Base-by-base conservation (phyloP, 2,113 vertebrate genomes). In the Bubo blakistoni region DNA sequence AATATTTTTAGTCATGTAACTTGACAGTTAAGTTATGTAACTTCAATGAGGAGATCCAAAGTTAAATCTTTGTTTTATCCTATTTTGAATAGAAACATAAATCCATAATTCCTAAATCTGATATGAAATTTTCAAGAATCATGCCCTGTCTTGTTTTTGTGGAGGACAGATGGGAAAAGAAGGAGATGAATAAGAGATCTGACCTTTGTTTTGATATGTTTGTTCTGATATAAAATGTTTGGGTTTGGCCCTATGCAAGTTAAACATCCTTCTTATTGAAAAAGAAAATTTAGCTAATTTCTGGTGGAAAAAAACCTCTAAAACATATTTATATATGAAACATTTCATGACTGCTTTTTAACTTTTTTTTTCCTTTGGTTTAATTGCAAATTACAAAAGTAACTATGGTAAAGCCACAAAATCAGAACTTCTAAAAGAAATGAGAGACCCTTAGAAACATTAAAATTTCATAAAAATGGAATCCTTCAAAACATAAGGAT, bases 261-360 rank as follows among this genome's bases (percentile, higher is more conserved):
- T 87, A 81, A 87, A 59, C 8, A 15, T 24, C 4, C 1, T 88
- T 73, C 6, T 40, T 40, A 65, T 20, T 29, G 7, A 62, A 78
- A 66, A 73, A 70, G 3, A 84, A 71, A 86, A 44, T 32, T 21
- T 24, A 51, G 10, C 7, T 72, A 16, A 40, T 58, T 73, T 86
- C 34, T 89, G 7, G 3, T 36, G 3, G 16, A 8, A 72, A 82
- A 80, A 10, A 0, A 1, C 0, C 1, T 20, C 9, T 16, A 26
- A 79, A 62, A 1, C 7, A 16, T n/a, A 42, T 26, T 55, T 79
- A 63, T 70, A 36, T 38, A 84, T 51, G 3, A 81, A 87, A 57
- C 4, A 26, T 76, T 67, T 29, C 2, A 42, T 69, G 3, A 57
- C 5, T 62, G 27, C 27, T 81, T 88, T 92, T 85, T 79, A 63